Conservation (phyloP, 2,113 vertebrate species). For the Entelurus aequoreus region DNA sequence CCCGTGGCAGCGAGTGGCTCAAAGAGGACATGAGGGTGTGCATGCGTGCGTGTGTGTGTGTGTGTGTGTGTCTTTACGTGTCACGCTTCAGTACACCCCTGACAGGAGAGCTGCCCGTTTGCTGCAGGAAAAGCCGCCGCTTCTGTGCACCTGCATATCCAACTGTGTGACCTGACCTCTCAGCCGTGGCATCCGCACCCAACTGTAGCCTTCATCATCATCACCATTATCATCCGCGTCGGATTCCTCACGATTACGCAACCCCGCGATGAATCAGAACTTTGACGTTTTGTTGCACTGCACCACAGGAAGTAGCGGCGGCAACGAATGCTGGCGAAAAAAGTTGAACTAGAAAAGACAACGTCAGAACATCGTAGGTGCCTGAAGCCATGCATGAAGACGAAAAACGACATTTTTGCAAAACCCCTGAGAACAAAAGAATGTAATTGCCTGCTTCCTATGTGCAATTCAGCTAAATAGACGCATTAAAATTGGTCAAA, state of each 20-base stretch:
- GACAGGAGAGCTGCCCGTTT: constrained; percentile 55
- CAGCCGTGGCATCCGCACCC: constrained; percentile 38
- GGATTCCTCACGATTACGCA: constrained; percentile 2
- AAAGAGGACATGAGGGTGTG: constrained; percentile 30
- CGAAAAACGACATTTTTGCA: too few species aligned
- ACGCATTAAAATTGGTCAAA: too few species aligned
- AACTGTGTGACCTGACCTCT: constrained; percentile 51
- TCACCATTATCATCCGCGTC: constrained; percentile 16
- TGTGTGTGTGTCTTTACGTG: constrained; percentile 38
- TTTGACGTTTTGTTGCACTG: constrained; percentile 9
- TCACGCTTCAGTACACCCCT: constrained; percentile 56
- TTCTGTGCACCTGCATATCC: constrained; percentile 62
- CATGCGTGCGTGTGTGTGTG: constrained; percentile 3
- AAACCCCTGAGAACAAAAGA: too few species aligned
- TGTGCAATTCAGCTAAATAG: too few species aligned
- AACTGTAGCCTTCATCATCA: constrained; percentile 30
- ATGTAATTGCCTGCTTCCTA: too few species aligned
- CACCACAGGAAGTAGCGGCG: not conserved
- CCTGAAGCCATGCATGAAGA: too few species aligned
- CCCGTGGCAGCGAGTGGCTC: constrained; percentile 43
- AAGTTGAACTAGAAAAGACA: constrained; percentile 2
- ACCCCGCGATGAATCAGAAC: constrained; percentile 16
- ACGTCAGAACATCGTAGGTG: too few species aligned
- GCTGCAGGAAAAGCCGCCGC: constrained; percentile 50
- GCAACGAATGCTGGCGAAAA: not conserved